Percentiles rank a stretch among this genome's conserved stretches.
phyloP scores from a whole-genome alignment of 2,888 invertebrate species.

The Barypeithes pellucidus region DNA sequence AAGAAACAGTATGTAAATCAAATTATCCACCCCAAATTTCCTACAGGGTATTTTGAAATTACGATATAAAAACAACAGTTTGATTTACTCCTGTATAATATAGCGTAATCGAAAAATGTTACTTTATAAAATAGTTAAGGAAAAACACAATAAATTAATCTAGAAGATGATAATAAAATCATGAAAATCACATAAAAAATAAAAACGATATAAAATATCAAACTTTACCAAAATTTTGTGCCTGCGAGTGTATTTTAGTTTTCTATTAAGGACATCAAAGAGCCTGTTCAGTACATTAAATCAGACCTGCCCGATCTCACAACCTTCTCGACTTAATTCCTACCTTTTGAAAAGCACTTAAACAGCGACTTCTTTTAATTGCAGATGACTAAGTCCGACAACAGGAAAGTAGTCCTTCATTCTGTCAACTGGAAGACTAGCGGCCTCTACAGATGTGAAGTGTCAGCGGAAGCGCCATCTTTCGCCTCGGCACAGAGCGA shows the following conservation, averaged over 20 bases:
- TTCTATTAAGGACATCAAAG: background rate
- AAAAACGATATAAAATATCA: too few relatives aligned
- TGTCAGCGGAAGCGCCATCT: constrained; percentile 85
- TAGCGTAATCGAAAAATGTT: too few relatives aligned
- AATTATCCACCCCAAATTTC: too few relatives aligned
- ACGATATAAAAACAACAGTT: too few relatives aligned
- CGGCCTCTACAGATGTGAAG: constrained; percentile 83
- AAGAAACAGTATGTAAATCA: too few relatives aligned
- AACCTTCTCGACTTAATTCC: constrained; percentile 26
- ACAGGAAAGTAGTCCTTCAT: constrained; percentile 77
- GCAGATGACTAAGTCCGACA: constrained; percentile 81
- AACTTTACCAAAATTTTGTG: too few relatives aligned
- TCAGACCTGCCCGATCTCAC: background rate
- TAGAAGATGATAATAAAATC: too few relatives aligned
- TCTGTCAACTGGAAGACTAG: constrained; percentile 81
- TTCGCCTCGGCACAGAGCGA: constrained; percentile 84
- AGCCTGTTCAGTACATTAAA: constrained; percentile 1
- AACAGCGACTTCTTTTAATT: constrained; percentile 57
- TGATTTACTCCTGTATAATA: too few relatives aligned
- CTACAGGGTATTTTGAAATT: too few relatives aligned
- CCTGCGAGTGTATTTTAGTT: background rate
- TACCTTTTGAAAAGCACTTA: constrained; percentile 14
- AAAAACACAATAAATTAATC: too few relatives aligned
- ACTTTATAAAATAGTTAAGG: too few relatives aligned
- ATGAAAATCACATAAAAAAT: too few relatives aligned